These are phyloP conservation scores for Anagrus nilaparvatae DNA, from an alignment of 1,140 invertebrate species.

Conservation along the genomic window DNA sequence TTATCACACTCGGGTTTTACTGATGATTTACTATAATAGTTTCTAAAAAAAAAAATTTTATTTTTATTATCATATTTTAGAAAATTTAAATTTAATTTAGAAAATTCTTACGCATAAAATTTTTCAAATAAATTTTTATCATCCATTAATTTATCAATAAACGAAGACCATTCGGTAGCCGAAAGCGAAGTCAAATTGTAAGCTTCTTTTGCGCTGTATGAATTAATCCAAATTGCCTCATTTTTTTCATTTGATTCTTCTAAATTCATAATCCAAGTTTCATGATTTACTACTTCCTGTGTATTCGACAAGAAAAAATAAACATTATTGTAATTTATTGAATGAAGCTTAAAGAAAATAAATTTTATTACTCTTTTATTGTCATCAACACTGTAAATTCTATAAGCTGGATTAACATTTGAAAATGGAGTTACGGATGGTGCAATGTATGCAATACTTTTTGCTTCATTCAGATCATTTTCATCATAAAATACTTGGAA, in stretches of 20 bases:
- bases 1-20: constrained; percentile 65
- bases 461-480: constrained; percentile 63
- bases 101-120: constrained; percentile 26
- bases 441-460: constrained; percentile 81
- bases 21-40: constrained; percentile 81
- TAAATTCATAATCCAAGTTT: constrained; percentile 16
- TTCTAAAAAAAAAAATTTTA: constrained; percentile 40
- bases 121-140: constrained; percentile 8
- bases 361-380: too few relatives aligned
- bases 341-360: too few relatives aligned
- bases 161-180: constrained; percentile 10
- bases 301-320: too few relatives aligned
- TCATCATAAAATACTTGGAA: constrained; percentile 88
- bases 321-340: too few relatives aligned
- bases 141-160: constrained; percentile 1
- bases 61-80: neutral
- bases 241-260: constrained; percentile 10
- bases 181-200: constrained; percentile 9
- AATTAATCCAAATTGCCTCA: constrained; percentile 10
- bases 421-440: constrained; percentile 89
- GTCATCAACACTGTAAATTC: constrained; percentile 92
- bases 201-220: constrained; percentile 7
- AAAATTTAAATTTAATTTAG: too few relatives aligned
- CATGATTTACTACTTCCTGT: constrained; percentile 13
- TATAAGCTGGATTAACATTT: constrained; percentile 87